Conservation (phyloP, 64 coral and sea anemone species). For the Montipora capricornis region DNA sequence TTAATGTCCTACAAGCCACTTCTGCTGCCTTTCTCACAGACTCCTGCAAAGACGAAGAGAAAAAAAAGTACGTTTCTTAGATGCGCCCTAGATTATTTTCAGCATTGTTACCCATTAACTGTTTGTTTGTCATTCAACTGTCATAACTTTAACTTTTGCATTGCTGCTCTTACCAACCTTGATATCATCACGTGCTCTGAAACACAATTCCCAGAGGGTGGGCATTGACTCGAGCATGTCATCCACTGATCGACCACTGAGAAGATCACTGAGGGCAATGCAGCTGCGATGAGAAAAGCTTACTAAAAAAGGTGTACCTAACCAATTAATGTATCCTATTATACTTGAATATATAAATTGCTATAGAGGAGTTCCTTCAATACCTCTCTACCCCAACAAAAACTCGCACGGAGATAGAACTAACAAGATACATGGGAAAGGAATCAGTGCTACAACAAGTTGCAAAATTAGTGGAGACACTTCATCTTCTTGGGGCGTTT, state of each 20-base stretch:
- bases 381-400: too few relatives aligned
- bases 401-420: too few relatives aligned
- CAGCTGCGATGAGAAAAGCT: slow-evolving; percentile 52
- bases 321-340: not conserved
- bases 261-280: slow-evolving; percentile 91
- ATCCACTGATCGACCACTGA: slow-evolving; percentile 88
- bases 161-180: slow-evolving; percentile 59
- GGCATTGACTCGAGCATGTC: slow-evolving; percentile 88
- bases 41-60: slow-evolving; percentile 55
- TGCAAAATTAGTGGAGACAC: too few relatives aligned
- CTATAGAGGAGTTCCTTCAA: not conserved
- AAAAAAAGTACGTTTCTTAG: not conserved
- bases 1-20: slow-evolving; percentile 87
- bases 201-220: slow-evolving; percentile 86
- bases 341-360: not conserved
- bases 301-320: not conserved
- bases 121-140: not conserved
- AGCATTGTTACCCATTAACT: not conserved
- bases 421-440: too few relatives aligned
- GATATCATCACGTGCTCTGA: slow-evolving; percentile 91
- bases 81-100: not conserved
- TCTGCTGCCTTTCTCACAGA: slow-evolving; percentile 93
- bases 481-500: too few relatives aligned
- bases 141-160: not conserved
- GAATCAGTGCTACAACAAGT: too few relatives aligned